Evolutionary conservation across 2,113 vertebrate genomes (phyloP).

Genomic region (Hyperopisus bebe): DNA sequence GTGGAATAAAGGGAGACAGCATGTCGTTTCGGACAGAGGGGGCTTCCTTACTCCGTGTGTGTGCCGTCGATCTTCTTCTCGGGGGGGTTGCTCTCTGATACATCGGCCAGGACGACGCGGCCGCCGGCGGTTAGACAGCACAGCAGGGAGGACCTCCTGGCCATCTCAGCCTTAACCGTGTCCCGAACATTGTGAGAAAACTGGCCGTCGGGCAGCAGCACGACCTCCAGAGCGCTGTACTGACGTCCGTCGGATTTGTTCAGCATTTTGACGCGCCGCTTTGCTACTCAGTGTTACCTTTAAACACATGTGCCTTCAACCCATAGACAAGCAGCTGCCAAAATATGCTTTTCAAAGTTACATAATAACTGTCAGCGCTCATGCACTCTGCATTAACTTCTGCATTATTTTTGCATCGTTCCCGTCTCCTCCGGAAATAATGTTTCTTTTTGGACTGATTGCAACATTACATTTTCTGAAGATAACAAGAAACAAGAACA

Average conservation of each 20-base stretch:
- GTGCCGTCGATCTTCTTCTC: slow-evolving; percentile 29
- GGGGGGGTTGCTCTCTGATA: slow-evolving; percentile 34
- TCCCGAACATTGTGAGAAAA: slow-evolving; percentile 27
- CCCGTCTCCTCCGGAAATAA: not conserved
- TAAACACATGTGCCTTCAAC: not conserved
- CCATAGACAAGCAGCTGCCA: not conserved
- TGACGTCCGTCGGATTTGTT: slow-evolving; percentile 22
- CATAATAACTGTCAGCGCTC: not conserved
- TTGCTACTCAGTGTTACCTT: not conserved
- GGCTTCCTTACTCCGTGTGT: slow-evolving; percentile 52
- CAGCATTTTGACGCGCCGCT: slow-evolving; percentile 31
- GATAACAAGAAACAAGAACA: not conserved
- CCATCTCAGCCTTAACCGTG: slow-evolving; percentile 35
- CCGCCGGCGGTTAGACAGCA: slow-evolving; percentile 42
- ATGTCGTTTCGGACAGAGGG: not conserved
- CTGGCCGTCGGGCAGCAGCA: slow-evolving; percentile 41
- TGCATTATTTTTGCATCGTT: not conserved
- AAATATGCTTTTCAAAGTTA: not conserved
- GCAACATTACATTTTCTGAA: not conserved
- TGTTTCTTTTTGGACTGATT: not conserved
- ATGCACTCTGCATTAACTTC: not conserved
- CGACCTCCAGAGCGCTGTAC: slow-evolving; percentile 43
- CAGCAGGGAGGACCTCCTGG: slow-evolving; percentile 42
- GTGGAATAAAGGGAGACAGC: not conserved
- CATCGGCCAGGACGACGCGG: slow-evolving; percentile 42